Percentiles rank a stretch among this genome's conserved stretches.
Evolutionary conservation across 2,113 vertebrate genomes (phyloP).

Genomic region (Cephalopterus ornatus): DNA sequence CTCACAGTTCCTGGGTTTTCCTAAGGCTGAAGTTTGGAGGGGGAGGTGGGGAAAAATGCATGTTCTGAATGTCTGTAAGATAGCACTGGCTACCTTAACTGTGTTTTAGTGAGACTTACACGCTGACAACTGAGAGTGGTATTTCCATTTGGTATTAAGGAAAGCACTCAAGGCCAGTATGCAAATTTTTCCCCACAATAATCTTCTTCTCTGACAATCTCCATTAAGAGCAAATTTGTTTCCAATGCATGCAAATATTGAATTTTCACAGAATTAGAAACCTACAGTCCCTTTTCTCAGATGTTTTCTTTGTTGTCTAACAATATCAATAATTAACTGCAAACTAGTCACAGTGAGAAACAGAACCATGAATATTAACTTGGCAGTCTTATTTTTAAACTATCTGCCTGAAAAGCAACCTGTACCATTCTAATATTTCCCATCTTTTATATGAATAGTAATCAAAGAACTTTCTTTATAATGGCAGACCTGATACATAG

Average conservation of each 20-base stretch:
- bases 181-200: background rate
- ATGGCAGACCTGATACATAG: background rate
- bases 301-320: background rate
- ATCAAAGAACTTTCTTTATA: background rate
- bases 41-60: accelerated
- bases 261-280: background rate
- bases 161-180: background rate
- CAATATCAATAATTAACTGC: background rate
- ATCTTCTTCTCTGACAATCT: background rate
- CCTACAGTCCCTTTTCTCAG: background rate
- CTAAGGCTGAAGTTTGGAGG: background rate
- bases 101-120: background rate
- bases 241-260: background rate
- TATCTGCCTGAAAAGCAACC: background rate
- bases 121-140: background rate
- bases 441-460: background rate
- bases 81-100: background rate
- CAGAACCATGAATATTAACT: background rate
- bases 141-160: background rate
- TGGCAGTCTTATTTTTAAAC: background rate
- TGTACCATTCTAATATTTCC: background rate
- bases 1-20: background rate
- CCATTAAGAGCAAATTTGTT: background rate
- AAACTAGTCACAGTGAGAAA: background rate
- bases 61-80: background rate